These are phyloP conservation scores for Margaritifera margaritifera DNA, from an alignment of 2,888 invertebrate species.

Conservation along the genomic window DNA sequence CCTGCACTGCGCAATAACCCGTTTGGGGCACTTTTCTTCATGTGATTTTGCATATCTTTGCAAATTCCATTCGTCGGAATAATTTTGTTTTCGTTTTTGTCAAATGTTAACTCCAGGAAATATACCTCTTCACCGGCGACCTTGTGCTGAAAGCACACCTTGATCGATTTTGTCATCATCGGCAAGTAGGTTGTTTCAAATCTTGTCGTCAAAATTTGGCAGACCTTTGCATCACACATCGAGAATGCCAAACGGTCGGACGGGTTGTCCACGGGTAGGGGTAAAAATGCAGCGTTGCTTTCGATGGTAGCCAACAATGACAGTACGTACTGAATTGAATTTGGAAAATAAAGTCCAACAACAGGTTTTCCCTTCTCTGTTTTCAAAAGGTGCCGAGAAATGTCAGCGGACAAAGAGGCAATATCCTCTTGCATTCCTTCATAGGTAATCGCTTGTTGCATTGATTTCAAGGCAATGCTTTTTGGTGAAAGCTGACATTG, in stretches of 20 bases:
- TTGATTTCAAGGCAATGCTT: constrained; percentile 41
- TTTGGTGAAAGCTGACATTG: constrained; percentile 28
- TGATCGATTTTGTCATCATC: constrained; percentile 19
- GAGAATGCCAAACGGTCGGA: constrained; percentile 50
- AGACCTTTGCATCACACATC: constrained; percentile 45
- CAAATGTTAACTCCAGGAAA: constrained; percentile 25
- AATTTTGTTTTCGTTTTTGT: neutral
- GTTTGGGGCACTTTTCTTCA: neutral
- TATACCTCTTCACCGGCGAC: constrained; percentile 22
- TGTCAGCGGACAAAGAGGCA: constrained; percentile 13
- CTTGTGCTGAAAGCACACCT: constrained; percentile 15
- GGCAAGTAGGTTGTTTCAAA: constrained; percentile 18
- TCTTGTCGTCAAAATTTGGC: constrained; percentile 32
- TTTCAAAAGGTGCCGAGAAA: constrained; percentile 5
- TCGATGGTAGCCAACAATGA: constrained; percentile 73
- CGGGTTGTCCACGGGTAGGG: constrained; percentile 55
- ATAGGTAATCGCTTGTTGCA: constrained; percentile 31
- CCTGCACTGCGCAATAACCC: no score
- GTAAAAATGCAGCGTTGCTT: constrained; percentile 50
- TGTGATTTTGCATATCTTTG: neutral
- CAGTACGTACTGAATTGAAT: constrained; percentile 45
- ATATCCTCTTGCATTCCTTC: constrained; percentile 26
- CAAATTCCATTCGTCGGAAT: neutral
- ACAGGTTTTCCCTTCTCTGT: constrained; percentile 15
- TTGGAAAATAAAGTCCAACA: constrained; percentile 47